Evolutionary conservation across 2,888 invertebrate genomes (phyloP).

Genomic region (Euplagia quadripunctaria): DNA sequence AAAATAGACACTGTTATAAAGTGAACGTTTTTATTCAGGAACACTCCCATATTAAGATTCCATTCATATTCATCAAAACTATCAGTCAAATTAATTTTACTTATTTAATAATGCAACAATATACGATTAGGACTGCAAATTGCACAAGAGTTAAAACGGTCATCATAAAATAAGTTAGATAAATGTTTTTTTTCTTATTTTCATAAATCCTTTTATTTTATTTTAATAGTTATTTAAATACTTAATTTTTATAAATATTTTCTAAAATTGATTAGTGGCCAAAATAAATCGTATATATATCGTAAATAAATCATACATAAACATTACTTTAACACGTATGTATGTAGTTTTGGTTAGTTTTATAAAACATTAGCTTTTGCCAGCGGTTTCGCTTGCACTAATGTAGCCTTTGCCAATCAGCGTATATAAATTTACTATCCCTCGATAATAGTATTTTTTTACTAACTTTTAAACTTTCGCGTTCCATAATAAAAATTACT

Average conservation of each 20-base stretch:
- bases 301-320: too few relatives aligned
- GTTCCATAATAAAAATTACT: too few relatives aligned
- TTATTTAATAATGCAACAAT: not conserved
- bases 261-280: not conserved
- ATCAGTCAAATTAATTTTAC: not conserved
- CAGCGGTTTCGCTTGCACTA: not conserved
- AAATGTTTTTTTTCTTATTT: not conserved
- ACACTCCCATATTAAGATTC: not conserved
- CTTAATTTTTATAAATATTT: not conserved
- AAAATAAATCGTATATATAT: not conserved
- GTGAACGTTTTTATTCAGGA: not conserved
- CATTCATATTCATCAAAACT: not conserved
- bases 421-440: too few relatives aligned
- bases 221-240: too few relatives aligned
- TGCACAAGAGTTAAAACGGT: not conserved
- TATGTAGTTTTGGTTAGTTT: not conserved
- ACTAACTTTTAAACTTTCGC: too few relatives aligned
- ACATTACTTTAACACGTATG: too few relatives aligned
- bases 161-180: not conserved
- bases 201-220: too few relatives aligned
- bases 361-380: not conserved
- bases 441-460: not conserved
- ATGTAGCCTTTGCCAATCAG: not conserved
- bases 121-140: not conserved
- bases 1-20: not conserved